Evolutionary conservation across 37 sponge, comb jelly and placozoan species (phyloP).

Genomic region (Diacarnus erythraeanus): DNA sequence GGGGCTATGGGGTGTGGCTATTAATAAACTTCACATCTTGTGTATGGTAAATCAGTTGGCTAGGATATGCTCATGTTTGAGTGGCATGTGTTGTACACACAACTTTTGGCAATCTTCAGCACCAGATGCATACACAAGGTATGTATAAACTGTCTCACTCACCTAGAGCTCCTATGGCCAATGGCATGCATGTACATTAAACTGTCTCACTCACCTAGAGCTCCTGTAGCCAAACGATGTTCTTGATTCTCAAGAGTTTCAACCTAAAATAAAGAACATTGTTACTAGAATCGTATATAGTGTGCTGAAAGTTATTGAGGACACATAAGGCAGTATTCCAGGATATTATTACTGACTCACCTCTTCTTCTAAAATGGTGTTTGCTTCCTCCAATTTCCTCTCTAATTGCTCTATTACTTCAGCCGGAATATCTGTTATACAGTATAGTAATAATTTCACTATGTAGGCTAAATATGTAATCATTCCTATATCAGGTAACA

Average conservation of each 20-base stretch:
- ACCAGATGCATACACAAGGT: too few relatives aligned
- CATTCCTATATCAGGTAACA: too few relatives aligned
- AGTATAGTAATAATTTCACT: too few relatives aligned
- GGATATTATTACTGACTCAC: not conserved
- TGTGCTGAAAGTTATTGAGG: too few relatives aligned
- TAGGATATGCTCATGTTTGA: too few relatives aligned
- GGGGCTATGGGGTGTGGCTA: not conserved
- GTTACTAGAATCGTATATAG: not conserved
- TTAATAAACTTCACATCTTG: not conserved
- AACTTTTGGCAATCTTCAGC: not conserved
- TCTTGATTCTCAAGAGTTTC: slow-evolving; percentile 34
- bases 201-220: slow-evolving; percentile 23
- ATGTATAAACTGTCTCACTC: not conserved
- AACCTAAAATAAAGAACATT: slow-evolving; percentile 1
- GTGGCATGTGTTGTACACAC: too few relatives aligned
- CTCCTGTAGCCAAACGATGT: slow-evolving; percentile 27
- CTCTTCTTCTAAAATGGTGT: slow-evolving; percentile 46
- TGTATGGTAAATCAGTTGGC: too few relatives aligned
- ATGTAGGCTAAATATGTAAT: too few relatives aligned
- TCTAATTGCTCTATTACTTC: slow-evolving; percentile 32
- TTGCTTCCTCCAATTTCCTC: slow-evolving; percentile 28
- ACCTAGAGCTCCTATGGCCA: not conserved
- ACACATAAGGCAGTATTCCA: not conserved
- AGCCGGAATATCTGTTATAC: slow-evolving; percentile 43
- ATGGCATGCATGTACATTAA: not conserved